Evolutionary conservation across 2,797 vertebrate genomes (phyloP).

Genomic region (Cygnus olor): DNA sequence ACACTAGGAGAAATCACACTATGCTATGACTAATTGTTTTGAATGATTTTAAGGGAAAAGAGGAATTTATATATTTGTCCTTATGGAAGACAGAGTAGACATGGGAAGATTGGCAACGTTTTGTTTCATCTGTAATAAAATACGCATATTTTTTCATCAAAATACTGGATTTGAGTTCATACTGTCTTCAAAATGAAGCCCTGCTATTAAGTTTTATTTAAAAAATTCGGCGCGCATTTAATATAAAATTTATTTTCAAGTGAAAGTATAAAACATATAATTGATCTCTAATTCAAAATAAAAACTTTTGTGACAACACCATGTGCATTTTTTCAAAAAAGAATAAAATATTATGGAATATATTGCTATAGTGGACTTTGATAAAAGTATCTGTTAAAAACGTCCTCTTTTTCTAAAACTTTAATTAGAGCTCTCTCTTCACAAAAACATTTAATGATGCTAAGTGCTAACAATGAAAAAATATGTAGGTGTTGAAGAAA

Average conservation of each 20-base stretch:
- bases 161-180: background rate
- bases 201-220: background rate
- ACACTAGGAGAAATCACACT: background rate
- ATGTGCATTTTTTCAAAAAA: background rate
- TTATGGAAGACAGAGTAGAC: background rate
- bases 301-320: background rate
- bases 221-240: background rate
- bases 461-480: background rate
- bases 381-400: background rate
- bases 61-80: background rate
- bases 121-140: background rate
- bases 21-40: background rate
- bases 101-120: background rate
- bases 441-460: background rate
- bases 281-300: background rate
- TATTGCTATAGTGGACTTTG: background rate
- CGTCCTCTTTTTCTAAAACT: background rate
- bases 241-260: background rate
- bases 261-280: background rate
- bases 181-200: background rate
- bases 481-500: background rate
- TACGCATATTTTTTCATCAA: background rate
- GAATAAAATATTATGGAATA: background rate
- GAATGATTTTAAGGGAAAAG: background rate
- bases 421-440: background rate